These are phyloP conservation scores for Drosophila mulleri DNA, from an alignment of 2,888 invertebrate genomes.

Conservation along the genomic window DNA sequence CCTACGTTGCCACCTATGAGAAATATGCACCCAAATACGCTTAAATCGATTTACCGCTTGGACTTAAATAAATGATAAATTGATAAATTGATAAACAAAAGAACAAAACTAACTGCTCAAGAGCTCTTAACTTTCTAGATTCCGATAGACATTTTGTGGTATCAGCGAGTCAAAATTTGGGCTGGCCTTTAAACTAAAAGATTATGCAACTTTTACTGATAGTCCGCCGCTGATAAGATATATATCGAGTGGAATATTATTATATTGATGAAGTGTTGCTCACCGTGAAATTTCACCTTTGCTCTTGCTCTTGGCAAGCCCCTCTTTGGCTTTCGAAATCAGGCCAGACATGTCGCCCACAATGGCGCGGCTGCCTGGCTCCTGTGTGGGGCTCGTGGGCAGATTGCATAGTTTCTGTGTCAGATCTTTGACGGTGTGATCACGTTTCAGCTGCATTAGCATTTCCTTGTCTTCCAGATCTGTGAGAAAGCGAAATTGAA, in stretches of 20 bases:
- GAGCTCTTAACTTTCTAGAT: not conserved
- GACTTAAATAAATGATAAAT: slow-evolving; percentile 28
- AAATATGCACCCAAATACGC: slow-evolving; percentile 87
- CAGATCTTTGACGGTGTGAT: slow-evolving; percentile 94
- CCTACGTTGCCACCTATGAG: slow-evolving; percentile 90
- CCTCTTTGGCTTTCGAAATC: slow-evolving; percentile 97
- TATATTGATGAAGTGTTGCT: slow-evolving; percentile 26
- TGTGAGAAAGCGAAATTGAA: slow-evolving; percentile 18
- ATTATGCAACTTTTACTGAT: slow-evolving; percentile 6
- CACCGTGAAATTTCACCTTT: slow-evolving; percentile 87
- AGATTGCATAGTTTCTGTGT: slow-evolving; percentile 93
- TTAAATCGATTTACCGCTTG: slow-evolving; percentile 46
- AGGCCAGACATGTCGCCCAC: slow-evolving; percentile 94
- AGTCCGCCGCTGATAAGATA: slow-evolving; percentile 21
- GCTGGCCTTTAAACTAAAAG: slow-evolving; percentile 9
- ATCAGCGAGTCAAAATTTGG: not conserved
- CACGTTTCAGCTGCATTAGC: slow-evolving; percentile 90
- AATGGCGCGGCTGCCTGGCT: slow-evolving; percentile 87
- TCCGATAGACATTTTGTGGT: not conserved
- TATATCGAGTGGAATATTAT: slow-evolving; percentile 2
- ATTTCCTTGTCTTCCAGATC: slow-evolving; percentile 88
- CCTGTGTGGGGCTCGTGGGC: slow-evolving; percentile 86
- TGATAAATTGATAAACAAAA: slow-evolving; percentile 6
- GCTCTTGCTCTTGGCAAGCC: slow-evolving; percentile 93
- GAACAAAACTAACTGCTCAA: not conserved